phyloP scores from a whole-genome alignment of 2,797 vertebrate genomes.

The Thripadectes ignobilis region DNA sequence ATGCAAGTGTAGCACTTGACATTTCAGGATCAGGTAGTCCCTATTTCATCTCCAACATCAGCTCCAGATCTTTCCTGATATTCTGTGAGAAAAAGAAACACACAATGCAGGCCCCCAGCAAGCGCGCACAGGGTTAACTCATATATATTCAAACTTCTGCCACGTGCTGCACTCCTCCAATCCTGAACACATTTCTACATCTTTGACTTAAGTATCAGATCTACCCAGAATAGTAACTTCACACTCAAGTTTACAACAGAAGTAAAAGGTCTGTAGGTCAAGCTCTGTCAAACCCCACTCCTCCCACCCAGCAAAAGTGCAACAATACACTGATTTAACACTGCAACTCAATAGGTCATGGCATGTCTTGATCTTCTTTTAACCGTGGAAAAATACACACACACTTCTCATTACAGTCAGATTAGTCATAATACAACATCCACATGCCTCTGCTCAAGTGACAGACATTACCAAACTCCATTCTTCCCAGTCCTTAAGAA shows the following conservation, averaged over 20 bases:
- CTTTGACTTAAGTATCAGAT: not conserved
- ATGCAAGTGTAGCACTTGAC: not conserved
- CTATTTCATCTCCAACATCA: not conserved
- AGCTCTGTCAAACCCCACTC: not conserved
- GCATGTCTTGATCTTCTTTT: not conserved
- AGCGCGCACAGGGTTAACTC: not conserved
- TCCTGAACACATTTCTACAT: not conserved
- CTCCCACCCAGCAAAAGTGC: not conserved
- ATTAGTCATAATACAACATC: not conserved
- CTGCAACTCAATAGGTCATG: rapidly evolving
- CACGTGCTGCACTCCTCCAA: not conserved
- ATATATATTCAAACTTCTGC: not conserved
- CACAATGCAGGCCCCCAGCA: not conserved
- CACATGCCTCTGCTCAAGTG: not conserved
- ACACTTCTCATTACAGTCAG: not conserved
- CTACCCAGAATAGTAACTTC: not conserved
- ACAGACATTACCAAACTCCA: not conserved
- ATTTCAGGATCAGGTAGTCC: not conserved
- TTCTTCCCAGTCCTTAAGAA: not conserved
- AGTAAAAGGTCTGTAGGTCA: rapidly evolving
- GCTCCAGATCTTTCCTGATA: not conserved
- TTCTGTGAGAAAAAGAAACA: not conserved
- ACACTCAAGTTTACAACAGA: not conserved
- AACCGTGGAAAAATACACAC: not conserved
- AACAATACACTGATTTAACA: not conserved